A percentile compares a stretch with the other conserved stretches of the same genome.
Conservation (phyloP, 2,113 vertebrate genomes). For the Sceloporus undulatus region DNA sequence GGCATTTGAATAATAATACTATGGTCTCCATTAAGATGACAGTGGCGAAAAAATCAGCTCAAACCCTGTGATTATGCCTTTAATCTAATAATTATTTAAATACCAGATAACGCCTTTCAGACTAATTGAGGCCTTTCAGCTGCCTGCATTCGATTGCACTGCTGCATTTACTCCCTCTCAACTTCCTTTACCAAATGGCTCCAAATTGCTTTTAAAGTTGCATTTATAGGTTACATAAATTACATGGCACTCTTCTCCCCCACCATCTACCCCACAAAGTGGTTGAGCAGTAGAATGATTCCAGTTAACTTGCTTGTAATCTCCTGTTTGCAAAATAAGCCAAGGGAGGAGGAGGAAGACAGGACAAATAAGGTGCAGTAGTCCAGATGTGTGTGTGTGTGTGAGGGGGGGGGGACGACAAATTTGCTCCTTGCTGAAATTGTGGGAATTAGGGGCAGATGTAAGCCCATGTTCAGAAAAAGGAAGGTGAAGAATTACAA, state of each 20-base stretch:
- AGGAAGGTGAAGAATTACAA: background rate
- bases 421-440: background rate
- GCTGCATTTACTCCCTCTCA: constrained; percentile 67
- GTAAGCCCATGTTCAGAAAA: too few relatives aligned
- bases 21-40: constrained; percentile 83
- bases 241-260: background rate
- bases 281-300: constrained; percentile 36
- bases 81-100: constrained; percentile 89
- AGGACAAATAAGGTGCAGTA: background rate
- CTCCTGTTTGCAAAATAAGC: background rate
- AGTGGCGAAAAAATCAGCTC: constrained; percentile 80
- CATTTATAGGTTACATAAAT: constrained; percentile 48
- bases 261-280: constrained; percentile 31
- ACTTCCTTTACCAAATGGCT: constrained; percentile 72
- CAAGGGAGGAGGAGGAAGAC: background rate
- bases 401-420: too few relatives aligned
- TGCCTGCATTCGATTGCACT: constrained; percentile 67
- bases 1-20: constrained; percentile 89
- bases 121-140: constrained; percentile 85
- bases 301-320: constrained; percentile 9
- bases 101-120: constrained; percentile 84
- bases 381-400: background rate
- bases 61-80: constrained; percentile 86
- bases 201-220: constrained; percentile 67
- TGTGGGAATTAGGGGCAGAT: background rate